Percentiles rank a stretch among this genome's conserved stretches.
Conservation (phyloP, 1,140 invertebrate genomes). For the Sycophila sp. region DNA sequence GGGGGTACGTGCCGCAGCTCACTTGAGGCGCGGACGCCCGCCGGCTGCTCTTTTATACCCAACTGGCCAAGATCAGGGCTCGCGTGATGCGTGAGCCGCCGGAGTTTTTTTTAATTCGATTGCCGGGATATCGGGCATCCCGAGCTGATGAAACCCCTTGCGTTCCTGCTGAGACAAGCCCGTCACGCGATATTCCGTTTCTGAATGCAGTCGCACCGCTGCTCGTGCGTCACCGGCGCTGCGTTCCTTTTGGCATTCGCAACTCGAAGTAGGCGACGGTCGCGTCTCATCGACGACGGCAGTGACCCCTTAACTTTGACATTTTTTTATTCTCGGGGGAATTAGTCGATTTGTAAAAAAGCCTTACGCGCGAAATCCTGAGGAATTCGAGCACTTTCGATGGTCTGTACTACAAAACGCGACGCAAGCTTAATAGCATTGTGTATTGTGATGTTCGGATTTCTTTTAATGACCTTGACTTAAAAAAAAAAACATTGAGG, state of each 20-base stretch:
- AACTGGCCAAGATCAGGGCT: constrained; percentile 47
- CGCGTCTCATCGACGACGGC: neutral
- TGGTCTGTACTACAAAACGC: too few relatives aligned
- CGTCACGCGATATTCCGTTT: constrained; percentile 26
- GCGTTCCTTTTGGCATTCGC: neutral
- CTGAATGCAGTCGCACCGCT: neutral
- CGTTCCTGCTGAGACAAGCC: constrained; percentile 51
- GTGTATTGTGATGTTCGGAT: too few relatives aligned
- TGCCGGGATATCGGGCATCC: constrained; percentile 53
- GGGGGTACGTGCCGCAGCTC: constrained; percentile 60
- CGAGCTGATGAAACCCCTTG: constrained; percentile 64
- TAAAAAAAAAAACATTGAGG: too few relatives aligned
- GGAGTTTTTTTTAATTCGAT: constrained; percentile 67
- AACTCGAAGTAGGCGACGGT: neutral
- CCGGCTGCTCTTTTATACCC: constrained; percentile 62
- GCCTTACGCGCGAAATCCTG: too few relatives aligned
- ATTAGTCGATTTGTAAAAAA: constrained; percentile 12
- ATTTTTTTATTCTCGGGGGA: neutral
- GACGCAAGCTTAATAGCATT: too few relatives aligned
- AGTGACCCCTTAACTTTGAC: constrained; percentile 26
- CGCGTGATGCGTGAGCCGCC: constrained; percentile 59
- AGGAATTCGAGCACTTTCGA: too few relatives aligned
- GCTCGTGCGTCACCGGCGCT: neutral
- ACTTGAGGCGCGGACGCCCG: constrained; percentile 47
- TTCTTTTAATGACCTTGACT: too few relatives aligned